Base-by-base conservation (phyloP, 2,113 vertebrate genomes). In the Emydura subglobosa region DNA sequence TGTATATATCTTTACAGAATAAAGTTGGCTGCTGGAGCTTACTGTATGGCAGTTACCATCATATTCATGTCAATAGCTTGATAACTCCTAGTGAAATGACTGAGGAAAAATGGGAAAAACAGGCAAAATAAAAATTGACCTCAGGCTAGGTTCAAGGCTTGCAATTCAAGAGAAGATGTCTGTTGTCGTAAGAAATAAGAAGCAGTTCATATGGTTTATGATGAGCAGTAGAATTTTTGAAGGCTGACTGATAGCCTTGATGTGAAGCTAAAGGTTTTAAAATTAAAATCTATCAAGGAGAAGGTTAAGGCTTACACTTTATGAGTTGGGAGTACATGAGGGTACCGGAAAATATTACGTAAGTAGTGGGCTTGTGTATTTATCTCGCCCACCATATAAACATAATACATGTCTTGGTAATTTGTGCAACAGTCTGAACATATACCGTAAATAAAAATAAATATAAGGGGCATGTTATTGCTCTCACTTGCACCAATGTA, bases 261-360 rank as follows among this genome's bases (percentile, higher is more conserved):
- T 6, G 4, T 61, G 79, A 92, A 91, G 55, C 13, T 65, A 55
- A 49, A 92, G 27, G 25, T 86, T 82, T 94, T 87, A 94, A 89
- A 97, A 97, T 94, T 96, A 86, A 94, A 94, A 90, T 54, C 68
- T 97, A 91, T 89, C 95, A 96, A 76, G 65, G 19, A 81, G 89
- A 96, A 93, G 83, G 90, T 96, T 95, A 93, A 97, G 87, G n/a
- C 47, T 91, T 92, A 74, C 86, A 47, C 13, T 95, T 94, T 97
- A 95, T 97, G 85, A 83, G 19, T 86, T 94, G 10, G 47, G 74
- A 85, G 25, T 79, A 91, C 49, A 61, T 74, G 85, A 89, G n/a
- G 22, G 44, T 81, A n/a, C 59, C 82, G 47, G 79, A 87, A 87
- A 91, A 6, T 82, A 82, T 74, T 92, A 54, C 31, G 57, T 31